A percentile compares a stretch with the other conserved stretches of the same genome.
Conservation (phyloP, 2,888 invertebrate genomes). For the Synanthedon myopaeformis region DNA sequence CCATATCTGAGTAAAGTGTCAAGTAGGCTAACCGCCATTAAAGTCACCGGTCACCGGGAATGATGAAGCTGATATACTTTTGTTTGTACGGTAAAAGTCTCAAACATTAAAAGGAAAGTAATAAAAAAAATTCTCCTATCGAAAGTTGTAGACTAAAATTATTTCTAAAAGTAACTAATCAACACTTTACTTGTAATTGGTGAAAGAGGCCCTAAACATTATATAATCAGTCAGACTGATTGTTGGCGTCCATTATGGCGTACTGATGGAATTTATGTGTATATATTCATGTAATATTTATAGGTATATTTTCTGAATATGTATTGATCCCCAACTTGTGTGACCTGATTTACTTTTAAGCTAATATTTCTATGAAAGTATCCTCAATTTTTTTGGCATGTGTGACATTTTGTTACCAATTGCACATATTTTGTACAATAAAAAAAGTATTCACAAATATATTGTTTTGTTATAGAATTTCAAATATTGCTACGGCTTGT, state of each 20-base stretch:
- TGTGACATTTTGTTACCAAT: constrained; percentile 44
- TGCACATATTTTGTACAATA: constrained; percentile 29
- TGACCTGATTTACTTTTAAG: constrained; percentile 69
- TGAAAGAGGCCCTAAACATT: too few relatives aligned
- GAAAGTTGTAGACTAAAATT: too few relatives aligned
- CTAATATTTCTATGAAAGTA: constrained; percentile 44
- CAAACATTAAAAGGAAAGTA: too few relatives aligned
- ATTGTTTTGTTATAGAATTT: background rate
- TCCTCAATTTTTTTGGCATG: constrained; percentile 36
- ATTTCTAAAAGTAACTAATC: too few relatives aligned
- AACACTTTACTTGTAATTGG: too few relatives aligned
- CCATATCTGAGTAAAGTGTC: too few relatives aligned
- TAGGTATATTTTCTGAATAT: constrained; percentile 14
- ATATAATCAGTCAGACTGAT: constrained; percentile 33
- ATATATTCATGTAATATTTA: constrained; percentile 15
- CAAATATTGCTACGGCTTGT: background rate
- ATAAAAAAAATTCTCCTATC: too few relatives aligned
- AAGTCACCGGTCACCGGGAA: too few relatives aligned
- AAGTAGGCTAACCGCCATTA: too few relatives aligned
- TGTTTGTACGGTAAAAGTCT: too few relatives aligned
- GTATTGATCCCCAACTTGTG: constrained; percentile 57
- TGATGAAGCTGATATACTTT: too few relatives aligned
- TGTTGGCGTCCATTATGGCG: constrained; percentile 26
- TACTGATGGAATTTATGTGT: constrained; percentile 12
- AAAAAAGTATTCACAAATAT: background rate